Evolutionary conservation across 2,113 vertebrate species (phyloP), one percentile per base, ranked within the genome.

Genomic region (Otocyon megalotis): DNA sequence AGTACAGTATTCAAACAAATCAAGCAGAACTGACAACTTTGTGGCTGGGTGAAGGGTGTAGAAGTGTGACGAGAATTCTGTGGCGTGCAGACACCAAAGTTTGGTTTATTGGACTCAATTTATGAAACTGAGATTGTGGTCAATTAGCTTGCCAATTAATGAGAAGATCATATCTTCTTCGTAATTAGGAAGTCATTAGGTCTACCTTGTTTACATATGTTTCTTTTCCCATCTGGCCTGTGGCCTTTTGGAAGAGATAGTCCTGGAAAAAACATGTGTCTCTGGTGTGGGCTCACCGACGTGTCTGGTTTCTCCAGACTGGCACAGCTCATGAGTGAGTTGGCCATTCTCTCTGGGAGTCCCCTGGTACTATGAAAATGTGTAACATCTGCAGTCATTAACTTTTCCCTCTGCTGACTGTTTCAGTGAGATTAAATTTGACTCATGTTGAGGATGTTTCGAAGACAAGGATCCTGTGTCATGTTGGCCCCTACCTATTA

Each of bases 21-120:
- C 97, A 98, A 97, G 98, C 98, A 98, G 97, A 99, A 98, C 98
- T 98, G 98, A 98, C 90, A 96, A 80, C 83, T 93, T 74, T 54
- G 98, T 97, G 96, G 20, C 97, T 97, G 69, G 22, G 2, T 90
- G 96, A 94, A 97, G 92, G 69, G 37, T 72, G 80, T 96, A 71
- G 48, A 84, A 88, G 88, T 82, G 65, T 43, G 80, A 86, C 71
- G 88, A 88, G 95, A 94, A 60, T 97, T 97, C 74, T 76, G 37
- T 97, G 80, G 81, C 77, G 22, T 58, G 71, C 43, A 97, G 63
- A 90, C 74, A 96, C 85, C 95, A 69, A 93, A 80, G 48, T 97
- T 97, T 88, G 54, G 93, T 93, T 32, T 87, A 96, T 19, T 88
- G 63, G 88, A 50, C 74, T 74, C n/a, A 7, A 72, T 96, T 83